Evolutionary conservation across 2,113 vertebrate genomes (phyloP).

Genomic region (Mungos mungo): DNA sequence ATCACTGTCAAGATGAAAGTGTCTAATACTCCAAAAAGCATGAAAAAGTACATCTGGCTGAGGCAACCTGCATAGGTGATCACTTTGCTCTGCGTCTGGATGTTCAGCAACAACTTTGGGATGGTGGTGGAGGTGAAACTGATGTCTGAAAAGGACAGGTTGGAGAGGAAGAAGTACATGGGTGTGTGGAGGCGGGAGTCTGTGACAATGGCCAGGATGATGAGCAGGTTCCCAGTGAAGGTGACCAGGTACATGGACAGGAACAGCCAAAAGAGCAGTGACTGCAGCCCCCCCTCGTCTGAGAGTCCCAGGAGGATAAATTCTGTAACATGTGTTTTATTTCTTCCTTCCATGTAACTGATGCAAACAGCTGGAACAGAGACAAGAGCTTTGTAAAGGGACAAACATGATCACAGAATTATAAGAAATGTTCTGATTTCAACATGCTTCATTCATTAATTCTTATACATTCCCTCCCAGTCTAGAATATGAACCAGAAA

Average conservation of each 20-base stretch:
- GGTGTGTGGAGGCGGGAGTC: neutral
- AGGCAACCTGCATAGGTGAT: neutral
- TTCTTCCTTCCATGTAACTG: neutral
- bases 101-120: neutral
- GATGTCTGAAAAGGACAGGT: neutral
- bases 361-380: neutral
- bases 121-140: neutral
- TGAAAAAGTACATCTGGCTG: neutral
- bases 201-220: neutral
- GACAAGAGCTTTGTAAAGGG: too few relatives aligned
- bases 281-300: neutral
- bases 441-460: too few relatives aligned
- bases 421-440: too few relatives aligned
- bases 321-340: neutral
- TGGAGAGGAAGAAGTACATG: neutral
- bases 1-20: neutral
- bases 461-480: too few relatives aligned
- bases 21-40: neutral
- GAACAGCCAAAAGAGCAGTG: neutral
- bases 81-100: neutral
- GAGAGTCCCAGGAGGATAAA: neutral
- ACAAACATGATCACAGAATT: too few relatives aligned
- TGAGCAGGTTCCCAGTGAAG: too few relatives aligned
- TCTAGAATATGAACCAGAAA: too few relatives aligned
- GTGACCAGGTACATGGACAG: neutral